A percentile compares a stretch with the other conserved stretches of the same genome.
Conservation (phyloP, 2,888 invertebrate genomes). For the Trichacis sp. region DNA sequence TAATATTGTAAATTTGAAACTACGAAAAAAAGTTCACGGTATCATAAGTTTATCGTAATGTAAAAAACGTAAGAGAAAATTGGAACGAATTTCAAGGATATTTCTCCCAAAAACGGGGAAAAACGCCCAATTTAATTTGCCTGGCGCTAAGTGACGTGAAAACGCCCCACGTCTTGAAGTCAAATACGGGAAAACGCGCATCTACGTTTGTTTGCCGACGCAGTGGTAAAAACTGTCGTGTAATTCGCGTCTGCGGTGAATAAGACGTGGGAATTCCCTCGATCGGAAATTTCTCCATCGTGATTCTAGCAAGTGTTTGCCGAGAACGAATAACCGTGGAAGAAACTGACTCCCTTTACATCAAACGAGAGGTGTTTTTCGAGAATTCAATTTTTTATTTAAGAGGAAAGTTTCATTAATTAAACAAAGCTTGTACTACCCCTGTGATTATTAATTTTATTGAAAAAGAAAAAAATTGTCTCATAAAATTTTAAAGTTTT, state of each 20-base stretch:
- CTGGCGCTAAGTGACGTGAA: too few relatives aligned
- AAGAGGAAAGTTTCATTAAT: too few relatives aligned
- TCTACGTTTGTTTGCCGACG: not conserved
- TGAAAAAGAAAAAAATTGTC: too few relatives aligned
- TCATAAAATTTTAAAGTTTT: too few relatives aligned
- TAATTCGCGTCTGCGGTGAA: conserved; percentile 8
- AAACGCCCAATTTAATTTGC: conserved; percentile 5
- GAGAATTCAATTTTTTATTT: conserved; percentile 50
- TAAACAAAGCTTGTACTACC: too few relatives aligned
- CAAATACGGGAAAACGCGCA: not conserved
- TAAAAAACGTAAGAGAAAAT: not conserved
- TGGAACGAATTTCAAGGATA: not conserved
- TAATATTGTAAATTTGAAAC: too few relatives aligned
- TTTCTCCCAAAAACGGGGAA: not conserved
- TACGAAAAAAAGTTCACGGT: too few relatives aligned
- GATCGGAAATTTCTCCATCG: conserved; percentile 34
- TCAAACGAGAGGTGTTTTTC: conserved; percentile 37
- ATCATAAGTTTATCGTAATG: too few relatives aligned
- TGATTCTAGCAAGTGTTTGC: conserved; percentile 43
- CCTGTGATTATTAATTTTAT: too few relatives aligned
- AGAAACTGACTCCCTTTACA: conserved; percentile 23
- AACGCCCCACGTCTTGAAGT: too few relatives aligned
- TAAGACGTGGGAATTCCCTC: conserved; percentile 23
- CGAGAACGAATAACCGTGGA: conserved; percentile 17
- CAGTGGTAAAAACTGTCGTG: not conserved